phyloP scores from a whole-genome alignment of 2,888 invertebrate species.

The Apamea epomidion region DNA sequence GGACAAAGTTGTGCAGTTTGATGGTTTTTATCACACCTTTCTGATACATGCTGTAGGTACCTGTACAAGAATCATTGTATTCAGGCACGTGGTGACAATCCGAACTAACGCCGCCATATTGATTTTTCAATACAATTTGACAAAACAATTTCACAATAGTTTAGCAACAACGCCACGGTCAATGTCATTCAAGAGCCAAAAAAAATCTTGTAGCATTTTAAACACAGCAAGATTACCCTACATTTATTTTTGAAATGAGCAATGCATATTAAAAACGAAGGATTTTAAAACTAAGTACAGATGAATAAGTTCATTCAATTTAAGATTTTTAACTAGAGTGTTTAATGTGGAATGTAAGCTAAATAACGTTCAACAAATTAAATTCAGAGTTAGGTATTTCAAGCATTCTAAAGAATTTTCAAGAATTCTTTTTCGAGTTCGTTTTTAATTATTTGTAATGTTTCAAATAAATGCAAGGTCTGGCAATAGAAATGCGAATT shows the following conservation, averaged over 20 bases:
- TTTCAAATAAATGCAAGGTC: not conserved
- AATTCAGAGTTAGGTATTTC: not conserved
- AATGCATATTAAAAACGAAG: slow-evolving; percentile 4
- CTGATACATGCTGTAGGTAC: not conserved
- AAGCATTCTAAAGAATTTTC: slow-evolving; percentile 1
- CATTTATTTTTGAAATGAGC: not conserved
- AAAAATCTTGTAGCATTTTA: not conserved
- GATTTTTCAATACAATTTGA: not conserved
- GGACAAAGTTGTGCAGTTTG: too few species aligned
- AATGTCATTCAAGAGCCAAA: not conserved
- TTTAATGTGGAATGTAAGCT: slow-evolving; percentile 22
- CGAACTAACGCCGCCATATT: not conserved
- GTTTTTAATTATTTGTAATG: not conserved
- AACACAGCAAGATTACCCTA: not conserved
- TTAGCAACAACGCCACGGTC: not conserved
- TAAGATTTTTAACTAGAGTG: not conserved
- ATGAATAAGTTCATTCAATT: not conserved
- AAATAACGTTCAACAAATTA: slow-evolving; percentile 7
- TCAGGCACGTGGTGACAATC: not conserved
- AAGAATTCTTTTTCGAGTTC: not conserved
- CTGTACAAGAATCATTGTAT: not conserved
- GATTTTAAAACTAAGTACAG: not conserved
- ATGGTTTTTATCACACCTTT: not conserved
- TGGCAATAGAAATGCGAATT: not conserved
- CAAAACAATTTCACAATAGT: too few species aligned